phyloP scores from a whole-genome alignment of 2,888 invertebrate genomes.

The Cremastinae sp. region DNA sequence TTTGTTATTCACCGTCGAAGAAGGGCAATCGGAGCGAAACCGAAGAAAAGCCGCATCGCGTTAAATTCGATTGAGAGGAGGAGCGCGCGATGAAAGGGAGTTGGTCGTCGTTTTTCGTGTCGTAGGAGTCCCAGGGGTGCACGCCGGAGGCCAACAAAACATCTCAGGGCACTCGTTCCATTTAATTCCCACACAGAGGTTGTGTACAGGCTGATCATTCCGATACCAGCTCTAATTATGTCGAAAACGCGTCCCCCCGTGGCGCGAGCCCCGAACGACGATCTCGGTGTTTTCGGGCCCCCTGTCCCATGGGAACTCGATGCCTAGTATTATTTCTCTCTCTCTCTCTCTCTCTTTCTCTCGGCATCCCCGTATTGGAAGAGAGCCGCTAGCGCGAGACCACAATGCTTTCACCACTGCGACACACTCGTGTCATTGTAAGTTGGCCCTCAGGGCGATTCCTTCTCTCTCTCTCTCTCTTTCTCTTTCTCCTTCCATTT shows the following conservation, averaged over 20 bases:
- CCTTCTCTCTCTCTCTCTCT: no score
- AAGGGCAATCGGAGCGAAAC: background rate
- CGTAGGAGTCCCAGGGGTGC: constrained; percentile 62
- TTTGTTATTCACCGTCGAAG: background rate
- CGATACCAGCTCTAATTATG: constrained; percentile 78
- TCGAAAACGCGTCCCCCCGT: constrained; percentile 70
- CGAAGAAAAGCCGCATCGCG: constrained; percentile 10
- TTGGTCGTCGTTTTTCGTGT: constrained; percentile 40
- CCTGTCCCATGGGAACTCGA: constrained; percentile 59
- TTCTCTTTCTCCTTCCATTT: no score
- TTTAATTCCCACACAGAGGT: constrained; percentile 47
- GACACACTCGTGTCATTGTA: constrained; percentile 75
- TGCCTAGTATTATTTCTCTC: background rate
- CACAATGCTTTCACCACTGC: constrained; percentile 68
- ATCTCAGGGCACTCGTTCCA: constrained; percentile 49
- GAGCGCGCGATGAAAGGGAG: constrained; percentile 6
- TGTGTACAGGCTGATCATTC: constrained; percentile 72
- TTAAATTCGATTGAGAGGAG: constrained; percentile 1
- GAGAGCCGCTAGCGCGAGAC: constrained; percentile 66
- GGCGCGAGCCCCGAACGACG: constrained; percentile 64
- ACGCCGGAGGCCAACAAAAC: constrained; percentile 41
- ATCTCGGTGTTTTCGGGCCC: constrained; percentile 42
- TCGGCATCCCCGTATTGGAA: constrained; percentile 40
- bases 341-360: constrained; percentile 13
- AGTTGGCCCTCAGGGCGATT: constrained; percentile 53